Evolutionary conservation across 2,797 vertebrate genomes (phyloP), one percentile per base, ranked within the genome.

Genomic region (Lerista edwardsae): DNA sequence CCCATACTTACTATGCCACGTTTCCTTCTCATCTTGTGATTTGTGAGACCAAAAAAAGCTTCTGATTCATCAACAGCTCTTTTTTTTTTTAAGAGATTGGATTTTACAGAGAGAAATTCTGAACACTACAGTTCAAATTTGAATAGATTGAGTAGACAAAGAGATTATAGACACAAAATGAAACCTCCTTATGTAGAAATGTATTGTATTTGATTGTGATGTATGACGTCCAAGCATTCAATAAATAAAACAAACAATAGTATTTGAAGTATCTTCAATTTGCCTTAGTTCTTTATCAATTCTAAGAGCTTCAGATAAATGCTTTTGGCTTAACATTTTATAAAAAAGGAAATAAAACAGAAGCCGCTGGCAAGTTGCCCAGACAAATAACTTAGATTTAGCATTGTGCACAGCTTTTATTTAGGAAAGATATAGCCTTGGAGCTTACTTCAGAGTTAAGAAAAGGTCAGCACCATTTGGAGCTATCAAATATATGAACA

Each of bases 401-500:
- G 14, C 34, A 64, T 27, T 62, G 10, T 79, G 3, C 11, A 23
- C 6, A 39, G 59, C 59, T 36, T 72, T 74, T 44, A 62, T 57
- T 74, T 39, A 57, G 44, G 31, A 21, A 64, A 12, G 44, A 21
- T 79, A 47, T 84, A 51, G 36, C 6, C 34, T 55, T 69, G 39
- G 31, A 75, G 27, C 57, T 23, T 59, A 29, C 8, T 10, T 25
- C 47, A 67, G 34, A 57, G 34, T 57, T 68, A 55, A 44, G n/a
- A 3, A 74, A 73, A 62, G 72, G 44, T 39, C 29, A 51, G n/a
- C 47, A 51, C 39, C 55, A 17, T 76, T 68, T 31, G 31, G 41
- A 72, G 2, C 27, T 64, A 31, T 64, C 73, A 88, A 78, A 74
- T 44, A 78, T 80, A 59, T 89, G 57, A 86, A 57, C 51, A 73